Evolutionary conservation across 2,888 invertebrate genomes (phyloP).

Genomic region (Cerastoderma edule): DNA sequence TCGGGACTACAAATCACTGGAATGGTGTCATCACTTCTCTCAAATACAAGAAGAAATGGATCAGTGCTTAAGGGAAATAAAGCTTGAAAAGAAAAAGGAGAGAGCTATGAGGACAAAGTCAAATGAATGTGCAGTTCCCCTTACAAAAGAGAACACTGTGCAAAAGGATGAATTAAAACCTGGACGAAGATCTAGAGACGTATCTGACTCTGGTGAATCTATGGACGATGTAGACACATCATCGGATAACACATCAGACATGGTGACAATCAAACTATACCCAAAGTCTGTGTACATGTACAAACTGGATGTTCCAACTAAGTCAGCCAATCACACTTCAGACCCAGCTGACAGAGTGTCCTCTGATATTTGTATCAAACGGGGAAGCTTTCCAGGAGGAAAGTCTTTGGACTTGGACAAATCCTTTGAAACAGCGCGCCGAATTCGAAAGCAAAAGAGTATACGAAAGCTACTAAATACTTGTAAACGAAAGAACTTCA

Average conservation of each 20-base stretch:
- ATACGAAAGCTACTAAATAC: constrained; percentile 50
- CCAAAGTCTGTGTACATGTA: constrained; percentile 68
- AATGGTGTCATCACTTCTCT: constrained; percentile 75
- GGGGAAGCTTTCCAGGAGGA: constrained; percentile 29
- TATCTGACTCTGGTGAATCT: constrained; percentile 63
- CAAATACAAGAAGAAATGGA: constrained; percentile 79
- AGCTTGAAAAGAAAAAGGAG: constrained; percentile 37
- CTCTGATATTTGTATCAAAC: constrained; percentile 23
- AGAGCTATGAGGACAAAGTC: constrained; percentile 9
- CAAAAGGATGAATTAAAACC: constrained; percentile 33
- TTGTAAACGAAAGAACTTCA: constrained; percentile 52
- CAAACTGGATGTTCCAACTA: constrained; percentile 49
- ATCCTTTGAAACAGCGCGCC: constrained; percentile 24
- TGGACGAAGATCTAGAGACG: constrained; percentile 3
- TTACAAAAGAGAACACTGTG: neutral
- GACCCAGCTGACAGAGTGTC: constrained; percentile 9
- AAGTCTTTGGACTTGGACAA: constrained; percentile 46
- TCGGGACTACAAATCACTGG: constrained; percentile 68
- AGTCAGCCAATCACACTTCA: constrained; percentile 18
- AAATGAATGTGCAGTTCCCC: neutral
- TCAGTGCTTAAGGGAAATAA: constrained; percentile 60
- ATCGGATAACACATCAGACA: constrained; percentile 65
- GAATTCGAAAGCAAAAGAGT: constrained; percentile 49
- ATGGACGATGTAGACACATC: constrained; percentile 57
- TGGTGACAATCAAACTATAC: constrained; percentile 65